Percentiles rank a stretch among this genome's conserved stretches.
phyloP scores from a whole-genome alignment of 2,797 vertebrate genomes.

The Pseudopleuronectes americanus region DNA sequence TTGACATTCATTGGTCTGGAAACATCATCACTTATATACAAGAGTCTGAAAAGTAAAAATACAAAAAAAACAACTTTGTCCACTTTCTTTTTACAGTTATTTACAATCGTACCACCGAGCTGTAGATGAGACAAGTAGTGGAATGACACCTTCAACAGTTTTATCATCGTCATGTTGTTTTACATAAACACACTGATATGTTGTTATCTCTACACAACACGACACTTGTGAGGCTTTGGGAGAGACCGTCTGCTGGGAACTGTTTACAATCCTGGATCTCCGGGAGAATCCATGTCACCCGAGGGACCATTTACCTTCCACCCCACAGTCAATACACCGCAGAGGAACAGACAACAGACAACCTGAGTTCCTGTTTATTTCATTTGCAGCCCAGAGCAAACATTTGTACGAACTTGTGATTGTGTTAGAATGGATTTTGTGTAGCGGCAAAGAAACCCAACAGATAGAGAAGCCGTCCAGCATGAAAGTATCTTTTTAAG shows the following conservation, averaged over 20 bases:
- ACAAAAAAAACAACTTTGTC: background rate
- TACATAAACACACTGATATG: background rate
- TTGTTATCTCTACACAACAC: conserved; percentile 25
- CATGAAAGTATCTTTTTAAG: background rate
- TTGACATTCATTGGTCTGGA: conserved; percentile 14
- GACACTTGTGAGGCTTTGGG: conserved; percentile 12
- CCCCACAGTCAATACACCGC: conserved; percentile 26
- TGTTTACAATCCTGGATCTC: conserved; percentile 36
- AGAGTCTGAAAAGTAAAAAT: background rate
- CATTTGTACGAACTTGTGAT: conserved; percentile 18
- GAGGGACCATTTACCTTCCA: conserved; percentile 23
- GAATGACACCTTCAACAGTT: background rate
- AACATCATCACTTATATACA: conserved; percentile 20
- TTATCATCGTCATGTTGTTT: conserved; percentile 1
- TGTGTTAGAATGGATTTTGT: conserved; percentile 27
- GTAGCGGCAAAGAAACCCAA: conserved; percentile 2
- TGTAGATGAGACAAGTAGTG: background rate
- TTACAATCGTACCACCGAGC: conserved; percentile 21
- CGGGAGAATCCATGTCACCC: conserved; percentile 25
- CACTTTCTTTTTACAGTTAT: conserved; percentile 25
- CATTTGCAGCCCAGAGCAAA: conserved; percentile 26
- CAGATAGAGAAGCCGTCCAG: background rate
- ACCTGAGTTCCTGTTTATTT: conserved; percentile 16
- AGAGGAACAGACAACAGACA: conserved; percentile 12
- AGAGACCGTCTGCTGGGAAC: conserved; percentile 40